Evolutionary conservation across 2,797 vertebrate genomes (phyloP), one percentile per base, ranked within the genome.

Genomic region (Cichlasoma orientale): DNA sequence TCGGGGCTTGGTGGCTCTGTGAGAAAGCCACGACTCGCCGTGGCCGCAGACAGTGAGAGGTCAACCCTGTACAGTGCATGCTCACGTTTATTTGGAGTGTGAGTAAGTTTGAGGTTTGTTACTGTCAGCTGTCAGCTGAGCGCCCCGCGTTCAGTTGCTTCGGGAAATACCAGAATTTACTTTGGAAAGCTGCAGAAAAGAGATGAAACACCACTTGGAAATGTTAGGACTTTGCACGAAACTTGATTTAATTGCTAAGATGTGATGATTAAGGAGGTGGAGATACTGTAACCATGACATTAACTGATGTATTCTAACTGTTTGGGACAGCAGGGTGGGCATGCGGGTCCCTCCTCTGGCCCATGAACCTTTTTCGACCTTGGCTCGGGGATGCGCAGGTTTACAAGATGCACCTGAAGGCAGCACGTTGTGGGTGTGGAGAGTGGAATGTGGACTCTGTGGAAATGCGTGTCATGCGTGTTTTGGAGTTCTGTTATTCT

Each of bases 321-420:
- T 13, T 56, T 11, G 8, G 5, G 25, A 16, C 41, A 33, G 50
- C 25, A 2, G 19, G 16, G 25, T 31, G 19, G 8, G 16, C 8
- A 8, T 7, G 6, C 4, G 18, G 23, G 29, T 13, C 3, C 2
- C 2, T 1, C 21, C 2, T 27, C 23, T 57, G 56, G 12, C 6
- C 2, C 0, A 16, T 47, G 5, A 7, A 33, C 27, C 10, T 58
- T 11, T 12, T n/a, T n/a, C 33, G 4, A 56, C 8, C 53, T 50
- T 31, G 10, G 21, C 29, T 63, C 7, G 5, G 6, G 10, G 59
- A 16, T 19, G 9, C 23, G 9, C 72, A 36, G 61, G 72, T 81
- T 89, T 78, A 68, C 82, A 7, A 4, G 82, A 13, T 25, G 78
- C 14, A 12, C 89, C 79, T 90, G 85, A 89, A 91, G 57, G 91